These are phyloP conservation scores for Tigriopus californicus DNA, from an alignment of 2,888 invertebrate species.

Conservation along the genomic window DNA sequence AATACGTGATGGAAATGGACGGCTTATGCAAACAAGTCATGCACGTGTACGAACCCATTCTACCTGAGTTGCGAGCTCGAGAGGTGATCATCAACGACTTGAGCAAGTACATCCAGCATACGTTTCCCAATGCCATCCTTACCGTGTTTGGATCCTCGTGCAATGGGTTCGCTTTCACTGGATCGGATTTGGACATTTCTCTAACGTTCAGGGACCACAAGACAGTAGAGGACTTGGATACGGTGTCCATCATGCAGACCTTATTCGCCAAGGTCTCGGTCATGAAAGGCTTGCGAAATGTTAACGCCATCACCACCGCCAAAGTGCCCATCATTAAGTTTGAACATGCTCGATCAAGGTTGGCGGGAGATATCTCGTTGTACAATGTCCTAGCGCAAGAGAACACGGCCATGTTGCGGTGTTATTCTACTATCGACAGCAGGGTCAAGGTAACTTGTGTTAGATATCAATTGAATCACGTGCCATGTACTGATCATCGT, in stretches of 20 bases:
- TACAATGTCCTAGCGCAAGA: constrained; percentile 38
- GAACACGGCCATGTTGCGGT: constrained; percentile 34
- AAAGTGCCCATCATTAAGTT: constrained; percentile 44
- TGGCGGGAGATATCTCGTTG: constrained; percentile 34
- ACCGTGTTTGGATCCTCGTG: constrained; percentile 38
- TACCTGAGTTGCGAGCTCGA: constrained; percentile 22
- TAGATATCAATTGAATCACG: neutral
- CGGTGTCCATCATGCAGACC: constrained; percentile 25
- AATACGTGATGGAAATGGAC: constrained; percentile 24
- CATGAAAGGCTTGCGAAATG: constrained; percentile 26
- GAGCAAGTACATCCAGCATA: constrained; percentile 24
- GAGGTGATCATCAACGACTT: constrained; percentile 26
- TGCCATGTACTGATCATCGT: neutral
- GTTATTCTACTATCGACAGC: constrained; percentile 34
- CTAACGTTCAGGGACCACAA: constrained; percentile 31
- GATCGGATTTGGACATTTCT: constrained; percentile 40
- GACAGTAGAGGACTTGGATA: constrained; percentile 23
- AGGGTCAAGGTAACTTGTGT: constrained; percentile 28
- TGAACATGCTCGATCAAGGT: constrained; percentile 25
- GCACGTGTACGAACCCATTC: constrained; percentile 19
- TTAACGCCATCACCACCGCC: constrained; percentile 34
- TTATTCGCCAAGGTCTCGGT: constrained; percentile 27
- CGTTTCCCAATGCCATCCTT: constrained; percentile 28
- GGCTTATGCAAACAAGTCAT: constrained; percentile 26
- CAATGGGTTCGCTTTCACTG: constrained; percentile 38